These are phyloP conservation scores for Toxonevra muliebris DNA, from an alignment of 2,888 invertebrate genomes.

Conservation along the genomic window DNA sequence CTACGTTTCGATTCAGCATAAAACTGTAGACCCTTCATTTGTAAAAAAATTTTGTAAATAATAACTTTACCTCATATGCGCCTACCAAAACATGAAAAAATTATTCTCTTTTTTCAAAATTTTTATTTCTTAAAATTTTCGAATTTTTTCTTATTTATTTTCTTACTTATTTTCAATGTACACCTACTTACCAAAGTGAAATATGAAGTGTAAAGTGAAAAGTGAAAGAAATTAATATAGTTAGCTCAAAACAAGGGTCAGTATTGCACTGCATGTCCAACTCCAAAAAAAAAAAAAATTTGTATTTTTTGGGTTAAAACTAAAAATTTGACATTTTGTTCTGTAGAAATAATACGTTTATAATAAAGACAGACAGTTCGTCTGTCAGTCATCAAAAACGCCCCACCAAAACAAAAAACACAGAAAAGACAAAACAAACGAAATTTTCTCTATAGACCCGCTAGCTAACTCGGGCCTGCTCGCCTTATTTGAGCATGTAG, in stretches of 20 bases:
- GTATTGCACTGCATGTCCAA: background rate
- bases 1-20: no score
- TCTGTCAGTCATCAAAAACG: slow-evolving; percentile 18
- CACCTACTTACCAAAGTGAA: slow-evolving; percentile 25
- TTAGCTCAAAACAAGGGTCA: background rate
- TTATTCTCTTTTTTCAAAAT: no score
- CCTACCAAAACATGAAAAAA: no score
- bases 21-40: no score
- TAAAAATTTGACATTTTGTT: slow-evolving; percentile 22
- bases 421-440: background rate
- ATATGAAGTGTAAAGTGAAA: slow-evolving; percentile 37
- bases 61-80: no score
- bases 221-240: slow-evolving; percentile 28
- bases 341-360: slow-evolving; percentile 19
- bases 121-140: no score
- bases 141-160: no score
- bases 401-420: slow-evolving; percentile 5
- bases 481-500: no score
- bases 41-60: no score
- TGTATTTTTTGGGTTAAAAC: slow-evolving; percentile 38
- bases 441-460: no score
- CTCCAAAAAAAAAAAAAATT: slow-evolving; percentile 34
- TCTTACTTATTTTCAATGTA: no score
- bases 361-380: slow-evolving; percentile 27
- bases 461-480: no score